Percentiles rank a stretch among this genome's conserved stretches.
Conservation (phyloP, 2,113 vertebrate genomes). For the Pedetes capensis region DNA sequence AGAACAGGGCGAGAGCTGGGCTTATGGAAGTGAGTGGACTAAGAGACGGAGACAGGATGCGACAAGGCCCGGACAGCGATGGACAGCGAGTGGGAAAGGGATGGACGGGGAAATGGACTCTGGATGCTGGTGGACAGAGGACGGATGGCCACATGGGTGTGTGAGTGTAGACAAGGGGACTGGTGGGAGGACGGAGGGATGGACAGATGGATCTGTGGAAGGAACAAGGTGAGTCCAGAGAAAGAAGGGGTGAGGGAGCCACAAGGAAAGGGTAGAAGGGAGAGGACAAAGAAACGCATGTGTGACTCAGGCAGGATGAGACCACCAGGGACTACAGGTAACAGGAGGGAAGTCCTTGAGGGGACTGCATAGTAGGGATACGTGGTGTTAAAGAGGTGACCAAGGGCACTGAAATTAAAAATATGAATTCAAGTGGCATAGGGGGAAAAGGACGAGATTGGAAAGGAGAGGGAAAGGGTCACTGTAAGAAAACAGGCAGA, state of each 20-base stretch:
- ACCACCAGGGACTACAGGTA: neutral
- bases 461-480: neutral
- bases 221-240: neutral
- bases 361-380: neutral
- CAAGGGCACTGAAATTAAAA: neutral
- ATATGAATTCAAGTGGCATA: neutral
- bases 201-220: neutral
- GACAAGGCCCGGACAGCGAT: neutral
- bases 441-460: neutral
- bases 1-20: neutral
- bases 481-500: neutral
- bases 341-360: neutral
- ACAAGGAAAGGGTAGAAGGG: neutral
- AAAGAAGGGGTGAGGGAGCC: slow-evolving; percentile 18
- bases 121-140: neutral
- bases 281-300: neutral
- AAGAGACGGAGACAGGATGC: neutral
- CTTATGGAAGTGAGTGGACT: neutral
- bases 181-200: too few relatives aligned
- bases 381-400: neutral
- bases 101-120: neutral
- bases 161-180: too few relatives aligned
- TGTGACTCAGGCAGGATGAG: neutral
- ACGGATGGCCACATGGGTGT: neutral
- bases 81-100: neutral